Evolutionary conservation across 2,888 invertebrate species (phyloP), one percentile per base, ranked within the genome.

Genomic region (Meiosimyza decipiens): DNA sequence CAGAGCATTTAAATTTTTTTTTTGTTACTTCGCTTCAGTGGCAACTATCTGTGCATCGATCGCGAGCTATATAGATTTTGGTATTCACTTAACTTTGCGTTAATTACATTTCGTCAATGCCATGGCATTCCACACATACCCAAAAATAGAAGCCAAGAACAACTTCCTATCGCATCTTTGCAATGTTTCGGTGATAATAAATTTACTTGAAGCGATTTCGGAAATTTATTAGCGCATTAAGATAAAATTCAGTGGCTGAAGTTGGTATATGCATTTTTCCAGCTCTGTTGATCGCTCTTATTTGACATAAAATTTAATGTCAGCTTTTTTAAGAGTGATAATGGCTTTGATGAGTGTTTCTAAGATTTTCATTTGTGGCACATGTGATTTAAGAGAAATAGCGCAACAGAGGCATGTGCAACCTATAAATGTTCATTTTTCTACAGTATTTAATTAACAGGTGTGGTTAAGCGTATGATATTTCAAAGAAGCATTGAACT

Each of bases 171-270:
- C 40, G 40, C 9, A 9, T 40, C 40, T 40, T 40, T 40, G 40
- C 40, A 69, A 60, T 59, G 60, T 13, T 28, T 16, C 40, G 47
- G 49, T 57, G 57, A 22, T 59, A 62, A 70, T 62, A 81, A 82
- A 82, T 82, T 82, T 82, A 82, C 82, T 81, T 81, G 78, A 78
- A 80, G 80, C 79, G 82, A 83, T 82, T 77, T 77, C 76, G 80
- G 74, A 81, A 83, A 84, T 84, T 84, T 84, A 84, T 84, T 84
- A 79, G 84, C 83, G 81, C 85, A 84, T 84, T 84, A 84, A 84
- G 85, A 84, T 84, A 82, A 84, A 81, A 73, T 66, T 54, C 55
- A 68, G 68, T 68, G 50, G 22, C 59, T 50, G 49, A 47, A 47
- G 12, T 40, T 9, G 6, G 15, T 28, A 22, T 57, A 16, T 22